Base-by-base conservation (phyloP, 2,888 invertebrate genomes). In the Zygogramma bicolorata region DNA sequence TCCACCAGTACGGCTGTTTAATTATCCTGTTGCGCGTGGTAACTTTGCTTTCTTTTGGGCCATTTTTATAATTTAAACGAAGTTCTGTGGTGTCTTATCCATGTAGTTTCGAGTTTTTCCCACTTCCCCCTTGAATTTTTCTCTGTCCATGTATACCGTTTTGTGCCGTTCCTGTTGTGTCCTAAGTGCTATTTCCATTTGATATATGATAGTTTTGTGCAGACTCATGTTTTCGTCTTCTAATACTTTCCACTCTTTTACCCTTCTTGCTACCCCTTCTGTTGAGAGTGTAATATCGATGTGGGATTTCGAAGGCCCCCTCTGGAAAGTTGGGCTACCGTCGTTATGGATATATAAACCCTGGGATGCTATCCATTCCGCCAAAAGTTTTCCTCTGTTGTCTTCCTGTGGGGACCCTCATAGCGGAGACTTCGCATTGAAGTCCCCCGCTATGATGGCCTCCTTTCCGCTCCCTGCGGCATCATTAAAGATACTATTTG, bases 391-490 rank as follows among this genome's bases (percentile, higher is more conserved):
- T 10, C 49, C 65, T 53, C 49, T 65, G n/a, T 2, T 20, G 29
- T 49, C 65, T 10, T 53, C 31, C 15, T n/a, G 13, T 13, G n/a
- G n/a, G n/a, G n/a, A n/a, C n/a, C 65, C 49, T 49, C 63, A 65
- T 29, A 40, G 60, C 0, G 61, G 68, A 10, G 60, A 42, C 34
- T 59, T 60, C 8, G 53, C 67, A 15, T 65, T 65, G 7, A 62
- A 34, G 20, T 62, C 62, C 29, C 61, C 31, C 61, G 61, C 61
- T 7, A 10, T 18, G 29, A 65, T 1, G 18, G 25, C 25, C 18
- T 34, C 27, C 34, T 60, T 60, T 34, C 31, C 7, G 7, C 31
- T 3, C 3, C 3, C 31, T 31, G 4, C 3, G 7, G 7, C 31
- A 31, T n/a, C n/a, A n/a, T n/a, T n/a, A n/a, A n/a, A n/a, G n/a